Conservation (phyloP, 2,113 vertebrate species). For the Macrotis lagotis region DNA sequence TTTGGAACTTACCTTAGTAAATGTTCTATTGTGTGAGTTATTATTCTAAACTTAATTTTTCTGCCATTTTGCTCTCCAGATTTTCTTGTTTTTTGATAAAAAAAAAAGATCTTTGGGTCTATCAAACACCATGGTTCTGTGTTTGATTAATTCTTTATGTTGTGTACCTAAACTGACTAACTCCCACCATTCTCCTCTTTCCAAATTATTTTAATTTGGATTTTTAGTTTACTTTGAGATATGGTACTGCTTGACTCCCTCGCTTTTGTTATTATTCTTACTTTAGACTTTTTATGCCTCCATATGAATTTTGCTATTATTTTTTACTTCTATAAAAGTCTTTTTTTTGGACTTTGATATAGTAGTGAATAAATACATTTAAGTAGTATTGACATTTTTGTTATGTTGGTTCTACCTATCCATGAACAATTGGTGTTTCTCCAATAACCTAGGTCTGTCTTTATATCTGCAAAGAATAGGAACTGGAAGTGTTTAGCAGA, state of each 20-base stretch:
- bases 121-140: neutral
- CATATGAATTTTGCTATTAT: neutral
- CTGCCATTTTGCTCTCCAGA: neutral
- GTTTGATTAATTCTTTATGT: neutral
- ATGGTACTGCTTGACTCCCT: neutral
- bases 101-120: neutral
- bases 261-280: neutral
- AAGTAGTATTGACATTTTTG: neutral
- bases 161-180: neutral
- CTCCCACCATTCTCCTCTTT: neutral
- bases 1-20: neutral
- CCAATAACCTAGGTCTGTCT: neutral
- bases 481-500: neutral
- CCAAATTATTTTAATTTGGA: neutral
- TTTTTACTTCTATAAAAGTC: neutral
- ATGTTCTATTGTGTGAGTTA: neutral
- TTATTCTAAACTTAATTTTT: neutral
- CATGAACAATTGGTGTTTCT: neutral
- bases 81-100: neutral
- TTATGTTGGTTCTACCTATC: neutral
- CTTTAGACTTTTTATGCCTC: neutral
- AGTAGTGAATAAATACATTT: neutral
- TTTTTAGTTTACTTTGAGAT: neutral
- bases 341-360: neutral
- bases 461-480: neutral